A percentile compares a stretch with the other conserved stretches of the same genome.
phyloP scores from a whole-genome alignment of 2,888 invertebrate genomes.

The Zootermopsis nevadensis region DNA sequence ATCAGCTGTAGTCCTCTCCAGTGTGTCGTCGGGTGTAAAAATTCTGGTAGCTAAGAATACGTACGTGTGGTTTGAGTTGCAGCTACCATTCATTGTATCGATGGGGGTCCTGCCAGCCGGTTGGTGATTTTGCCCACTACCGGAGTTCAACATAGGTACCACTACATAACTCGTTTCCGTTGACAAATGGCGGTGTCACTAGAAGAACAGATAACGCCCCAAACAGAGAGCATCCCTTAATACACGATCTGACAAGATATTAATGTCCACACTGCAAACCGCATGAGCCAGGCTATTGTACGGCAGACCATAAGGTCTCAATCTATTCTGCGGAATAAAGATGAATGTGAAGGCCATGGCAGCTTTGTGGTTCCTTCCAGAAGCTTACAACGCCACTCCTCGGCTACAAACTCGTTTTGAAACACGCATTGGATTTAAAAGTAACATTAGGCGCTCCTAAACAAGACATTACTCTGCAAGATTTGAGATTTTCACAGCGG shows the following conservation, averaged over 20 bases:
- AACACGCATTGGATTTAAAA: background rate
- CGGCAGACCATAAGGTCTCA: conserved; percentile 8
- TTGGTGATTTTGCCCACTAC: conserved; percentile 2
- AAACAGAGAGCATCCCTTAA: conserved; percentile 7
- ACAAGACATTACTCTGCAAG: no score
- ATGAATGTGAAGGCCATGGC: background rate
- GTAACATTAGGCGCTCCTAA: no score
- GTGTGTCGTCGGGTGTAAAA: background rate
- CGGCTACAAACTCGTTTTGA: background rate
- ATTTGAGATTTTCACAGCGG: no score
- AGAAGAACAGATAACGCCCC: conserved; percentile 5
- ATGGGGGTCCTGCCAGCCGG: background rate
- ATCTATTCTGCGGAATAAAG: background rate
- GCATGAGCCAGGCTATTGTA: background rate
- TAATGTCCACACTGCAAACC: background rate
- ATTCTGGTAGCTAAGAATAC: background rate
- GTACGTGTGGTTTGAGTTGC: background rate
- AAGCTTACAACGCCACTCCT: background rate
- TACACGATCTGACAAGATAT: conserved; percentile 1
- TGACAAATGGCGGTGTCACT: conserved; percentile 24
- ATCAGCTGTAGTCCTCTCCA: background rate
- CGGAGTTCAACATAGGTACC: background rate
- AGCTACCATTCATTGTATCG: background rate
- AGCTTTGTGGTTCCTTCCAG: background rate
- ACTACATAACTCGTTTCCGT: background rate